Evolutionary conservation across 1,140 invertebrate genomes (phyloP).

Genomic region (Drosophila sturtevanti): DNA sequence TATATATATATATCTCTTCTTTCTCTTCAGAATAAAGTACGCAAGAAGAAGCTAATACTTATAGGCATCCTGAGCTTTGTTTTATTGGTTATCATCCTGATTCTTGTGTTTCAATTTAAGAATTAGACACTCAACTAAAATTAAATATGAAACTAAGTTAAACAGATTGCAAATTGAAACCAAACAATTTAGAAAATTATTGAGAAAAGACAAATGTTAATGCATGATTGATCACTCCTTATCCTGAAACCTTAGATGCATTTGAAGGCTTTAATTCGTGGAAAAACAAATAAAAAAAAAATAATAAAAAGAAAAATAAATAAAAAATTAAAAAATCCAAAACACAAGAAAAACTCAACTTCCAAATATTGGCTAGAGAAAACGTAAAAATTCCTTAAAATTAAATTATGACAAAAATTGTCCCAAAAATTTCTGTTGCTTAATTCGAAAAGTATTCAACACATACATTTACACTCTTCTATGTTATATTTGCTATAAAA

Average conservation of each 20-base stretch:
- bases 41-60: slow-evolving; percentile 93
- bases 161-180: slow-evolving; percentile 37
- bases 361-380: slow-evolving; percentile 47
- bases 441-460: slow-evolving; percentile 58
- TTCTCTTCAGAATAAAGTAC: slow-evolving; percentile 89
- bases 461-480: slow-evolving; percentile 33
- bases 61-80: slow-evolving; percentile 87
- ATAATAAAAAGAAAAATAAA: no score
- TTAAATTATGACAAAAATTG: slow-evolving; percentile 28
- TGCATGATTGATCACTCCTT: slow-evolving; percentile 38
- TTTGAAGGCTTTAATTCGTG: slow-evolving; percentile 62
- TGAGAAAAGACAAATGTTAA: slow-evolving; percentile 75
- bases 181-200: slow-evolving; percentile 61
- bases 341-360: slow-evolving; percentile 18
- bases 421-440: slow-evolving; percentile 32
- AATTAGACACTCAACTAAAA: slow-evolving; percentile 52
- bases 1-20: slow-evolving; percentile 37
- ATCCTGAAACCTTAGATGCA: slow-evolving; percentile 51
- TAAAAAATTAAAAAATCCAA: no score
- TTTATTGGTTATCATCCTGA: slow-evolving; percentile 87
- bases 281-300: slow-evolving; percentile 10
- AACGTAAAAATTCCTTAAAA: slow-evolving; percentile 29
- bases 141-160: slow-evolving; percentile 21
- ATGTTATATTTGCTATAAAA: slow-evolving; percentile 70
- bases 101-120: slow-evolving; percentile 74